A percentile compares a stretch with the other conserved stretches of the same genome.
Evolutionary conservation across 2,888 invertebrate genomes (phyloP).

Genomic region (Hybos culiciformis): DNA sequence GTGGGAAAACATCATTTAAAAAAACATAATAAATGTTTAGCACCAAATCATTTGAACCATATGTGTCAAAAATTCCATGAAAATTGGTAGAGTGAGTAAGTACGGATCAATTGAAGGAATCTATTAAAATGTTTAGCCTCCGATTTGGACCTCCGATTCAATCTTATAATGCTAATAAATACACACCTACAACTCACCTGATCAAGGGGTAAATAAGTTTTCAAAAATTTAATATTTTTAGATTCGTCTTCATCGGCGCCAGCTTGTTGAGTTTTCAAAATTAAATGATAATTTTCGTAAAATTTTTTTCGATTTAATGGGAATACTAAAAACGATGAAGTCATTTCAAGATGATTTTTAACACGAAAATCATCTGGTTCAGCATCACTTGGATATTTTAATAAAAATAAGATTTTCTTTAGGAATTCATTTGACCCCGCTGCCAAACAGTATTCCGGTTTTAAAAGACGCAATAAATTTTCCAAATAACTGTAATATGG

Average conservation of each 20-base stretch:
- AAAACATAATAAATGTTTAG: no score
- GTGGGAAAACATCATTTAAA: no score
- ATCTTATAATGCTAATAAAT: no score
- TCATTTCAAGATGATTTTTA: background rate
- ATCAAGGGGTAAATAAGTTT: slow-evolving; percentile 15
- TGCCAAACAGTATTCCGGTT: slow-evolving; percentile 11
- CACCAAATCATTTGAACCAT: no score
- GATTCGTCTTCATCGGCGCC: slow-evolving; percentile 11
- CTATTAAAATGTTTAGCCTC: no score
- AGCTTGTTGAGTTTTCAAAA: slow-evolving; percentile 12
- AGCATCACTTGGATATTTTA: slow-evolving; percentile 4
- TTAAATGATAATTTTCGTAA: slow-evolving; percentile 8
- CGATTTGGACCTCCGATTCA: no score
- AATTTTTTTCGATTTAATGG: slow-evolving; percentile 10
- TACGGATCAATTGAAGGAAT: no score
- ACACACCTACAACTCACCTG: no score
- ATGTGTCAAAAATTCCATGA: no score
- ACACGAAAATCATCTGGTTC: slow-evolving; percentile 11
- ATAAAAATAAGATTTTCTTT: slow-evolving; percentile 9
- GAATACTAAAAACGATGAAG: slow-evolving; percentile 12
- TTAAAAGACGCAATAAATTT: slow-evolving; percentile 15
- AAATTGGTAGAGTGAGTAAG: no score
- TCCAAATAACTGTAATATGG: slow-evolving; percentile 13
- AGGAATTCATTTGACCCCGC: slow-evolving; percentile 14
- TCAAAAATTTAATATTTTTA: slow-evolving; percentile 12